Evolutionary conservation across 2,888 invertebrate species (phyloP).

Genomic region (Aspidiotus rigidus): DNA sequence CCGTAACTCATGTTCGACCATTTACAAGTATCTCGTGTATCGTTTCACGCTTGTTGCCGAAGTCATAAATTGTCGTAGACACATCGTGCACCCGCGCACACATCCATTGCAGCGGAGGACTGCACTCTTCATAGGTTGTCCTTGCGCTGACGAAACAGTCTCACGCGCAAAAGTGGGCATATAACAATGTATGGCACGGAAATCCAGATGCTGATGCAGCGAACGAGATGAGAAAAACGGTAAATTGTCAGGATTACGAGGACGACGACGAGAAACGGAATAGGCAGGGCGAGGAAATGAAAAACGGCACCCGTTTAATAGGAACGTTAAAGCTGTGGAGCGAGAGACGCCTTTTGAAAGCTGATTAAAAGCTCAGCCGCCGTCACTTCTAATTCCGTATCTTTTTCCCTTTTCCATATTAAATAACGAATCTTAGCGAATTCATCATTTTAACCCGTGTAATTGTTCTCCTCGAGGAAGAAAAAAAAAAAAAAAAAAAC

Average conservation of each 20-base stretch:
- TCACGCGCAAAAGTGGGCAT: too few relatives aligned
- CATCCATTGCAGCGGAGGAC: background rate
- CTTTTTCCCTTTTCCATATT: slow-evolving; percentile 28
- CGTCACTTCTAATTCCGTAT: slow-evolving; percentile 33
- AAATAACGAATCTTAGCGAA: slow-evolving; percentile 32
- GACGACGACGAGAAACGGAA: background rate
- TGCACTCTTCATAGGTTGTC: background rate
- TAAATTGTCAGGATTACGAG: slow-evolving; percentile 22
- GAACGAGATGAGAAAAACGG: slow-evolving; percentile 13
- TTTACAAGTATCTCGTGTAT: background rate
- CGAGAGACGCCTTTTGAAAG: slow-evolving; percentile 27
- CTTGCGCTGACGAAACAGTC: too few relatives aligned
- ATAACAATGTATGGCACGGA: background rate
- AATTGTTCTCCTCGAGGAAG: slow-evolving; percentile 18
- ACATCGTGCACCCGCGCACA: background rate
- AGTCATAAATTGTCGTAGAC: background rate
- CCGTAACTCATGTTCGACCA: slow-evolving; percentile 4
- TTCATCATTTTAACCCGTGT: slow-evolving; percentile 34
- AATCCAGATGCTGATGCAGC: background rate
- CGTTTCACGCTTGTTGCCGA: slow-evolving; percentile 4
- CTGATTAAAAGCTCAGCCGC: slow-evolving; percentile 34
- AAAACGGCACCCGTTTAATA: slow-evolving; percentile 28
- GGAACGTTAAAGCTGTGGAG: slow-evolving; percentile 20
- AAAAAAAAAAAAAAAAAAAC: background rate
- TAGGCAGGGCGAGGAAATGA: slow-evolving; percentile 10